Percentiles rank a stretch among this genome's conserved stretches.
Conservation (phyloP, 2,797 vertebrate species). For the Amblyraja radiata region DNA sequence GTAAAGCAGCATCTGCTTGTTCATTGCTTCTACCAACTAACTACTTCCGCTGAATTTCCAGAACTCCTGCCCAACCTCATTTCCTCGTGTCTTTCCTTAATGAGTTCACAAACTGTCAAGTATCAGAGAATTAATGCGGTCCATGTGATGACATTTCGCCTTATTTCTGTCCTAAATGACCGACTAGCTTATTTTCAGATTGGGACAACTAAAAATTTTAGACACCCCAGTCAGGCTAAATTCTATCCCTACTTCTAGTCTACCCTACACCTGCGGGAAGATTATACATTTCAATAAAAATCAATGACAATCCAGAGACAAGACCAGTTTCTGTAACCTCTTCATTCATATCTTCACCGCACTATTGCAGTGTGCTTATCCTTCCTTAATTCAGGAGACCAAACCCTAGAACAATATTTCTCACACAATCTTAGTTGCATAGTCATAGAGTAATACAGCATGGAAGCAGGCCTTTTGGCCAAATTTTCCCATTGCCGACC, state of each 20-base stretch:
- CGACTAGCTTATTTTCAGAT: not conserved
- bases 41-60: not conserved
- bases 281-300: not conserved
- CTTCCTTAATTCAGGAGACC: too few species aligned
- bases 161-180: not conserved
- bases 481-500: too few species aligned
- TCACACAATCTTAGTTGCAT: too few species aligned
- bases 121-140: too few species aligned
- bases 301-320: not conserved
- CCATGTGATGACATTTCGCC: not conserved
- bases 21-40: not conserved
- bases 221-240: not conserved
- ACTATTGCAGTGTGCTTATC: too few species aligned
- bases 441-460: too few species aligned
- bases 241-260: not conserved
- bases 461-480: too few species aligned
- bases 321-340: not conserved
- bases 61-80: not conserved
- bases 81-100: not conserved
- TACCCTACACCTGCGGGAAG: not conserved
- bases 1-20: too few species aligned
- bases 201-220: not conserved
- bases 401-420: too few species aligned
- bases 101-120: not conserved
- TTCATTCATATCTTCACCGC: not conserved